A percentile compares a stretch with the other conserved stretches of the same genome.
Evolutionary conservation across 2,888 invertebrate genomes (phyloP).

Genomic region (Leucophora obtusa): DNA sequence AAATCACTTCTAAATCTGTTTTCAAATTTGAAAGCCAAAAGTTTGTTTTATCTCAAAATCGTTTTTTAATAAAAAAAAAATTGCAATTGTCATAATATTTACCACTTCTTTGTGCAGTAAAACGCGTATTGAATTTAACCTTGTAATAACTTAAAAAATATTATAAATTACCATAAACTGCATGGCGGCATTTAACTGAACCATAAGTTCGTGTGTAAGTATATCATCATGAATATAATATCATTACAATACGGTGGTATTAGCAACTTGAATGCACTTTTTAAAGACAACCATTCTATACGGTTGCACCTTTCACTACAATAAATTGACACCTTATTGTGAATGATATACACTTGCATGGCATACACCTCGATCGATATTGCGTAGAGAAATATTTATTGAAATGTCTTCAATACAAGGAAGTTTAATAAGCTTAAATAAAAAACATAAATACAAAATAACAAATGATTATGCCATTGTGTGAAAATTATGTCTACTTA

Average conservation of each 20-base stretch:
- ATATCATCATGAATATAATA: constrained; percentile 39
- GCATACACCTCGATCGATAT: neutral
- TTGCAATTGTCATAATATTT: constrained; percentile 61
- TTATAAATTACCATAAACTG: constrained; percentile 48
- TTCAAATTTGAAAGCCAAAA: no score
- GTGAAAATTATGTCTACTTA: constrained; percentile 59
- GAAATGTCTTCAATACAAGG: neutral
- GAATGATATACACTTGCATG: constrained; percentile 12
- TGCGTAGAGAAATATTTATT: neutral
- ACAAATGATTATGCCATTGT: constrained; percentile 71
- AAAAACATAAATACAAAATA: constrained; percentile 66
- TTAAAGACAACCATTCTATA: constrained; percentile 26
- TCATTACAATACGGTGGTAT: constrained; percentile 6
- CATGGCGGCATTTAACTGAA: constrained; percentile 41
- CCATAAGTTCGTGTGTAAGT: constrained; percentile 43
- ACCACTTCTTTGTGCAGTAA: constrained; percentile 50
- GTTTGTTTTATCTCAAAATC: neutral
- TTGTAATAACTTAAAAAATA: constrained; percentile 53
- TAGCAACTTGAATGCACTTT: neutral
- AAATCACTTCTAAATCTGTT: no score
- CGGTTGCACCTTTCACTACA: constrained; percentile 71
- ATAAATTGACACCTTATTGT: constrained; percentile 76
- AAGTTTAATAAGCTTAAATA: constrained; percentile 58
- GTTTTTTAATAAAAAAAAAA: no score
- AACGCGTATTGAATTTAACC: constrained; percentile 32